phyloP scores from a whole-genome alignment of 2,797 vertebrate genomes.

The Petrocephalus schoutedeni region DNA sequence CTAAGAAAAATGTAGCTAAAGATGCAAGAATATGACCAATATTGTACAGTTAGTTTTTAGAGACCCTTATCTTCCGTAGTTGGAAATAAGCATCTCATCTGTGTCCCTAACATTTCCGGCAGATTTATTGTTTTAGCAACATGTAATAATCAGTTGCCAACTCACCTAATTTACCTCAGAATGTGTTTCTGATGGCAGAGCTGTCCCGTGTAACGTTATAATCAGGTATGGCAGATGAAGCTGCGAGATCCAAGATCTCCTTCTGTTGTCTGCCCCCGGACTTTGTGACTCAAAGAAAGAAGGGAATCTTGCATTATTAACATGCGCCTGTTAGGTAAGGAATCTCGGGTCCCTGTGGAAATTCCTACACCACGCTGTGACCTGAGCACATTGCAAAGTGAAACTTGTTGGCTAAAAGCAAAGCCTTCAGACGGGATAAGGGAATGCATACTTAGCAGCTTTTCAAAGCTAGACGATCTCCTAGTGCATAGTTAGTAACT shows the following conservation, averaged over 20 bases:
- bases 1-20: not conserved
- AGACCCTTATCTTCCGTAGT: not conserved
- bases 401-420: not conserved
- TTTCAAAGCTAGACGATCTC: not conserved
- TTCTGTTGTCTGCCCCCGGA: not conserved
- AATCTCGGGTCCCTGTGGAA: conserved; percentile 11
- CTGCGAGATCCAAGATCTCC: not conserved
- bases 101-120: not conserved
- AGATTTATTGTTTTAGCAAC: not conserved
- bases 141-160: not conserved
- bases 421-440: not conserved
- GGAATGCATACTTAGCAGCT: not conserved
- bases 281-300: not conserved
- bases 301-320: conserved; percentile 8
- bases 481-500: not conserved
- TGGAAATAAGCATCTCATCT: not conserved
- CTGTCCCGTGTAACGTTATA: not conserved
- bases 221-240: not conserved
- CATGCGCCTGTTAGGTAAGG: not conserved
- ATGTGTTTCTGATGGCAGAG: not conserved
- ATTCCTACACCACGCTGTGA: not conserved
- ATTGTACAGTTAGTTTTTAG: not conserved
- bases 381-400: not conserved
- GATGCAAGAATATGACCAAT: not conserved
- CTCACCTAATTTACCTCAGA: not conserved